Evolutionary conservation across 2,888 invertebrate species (phyloP).

Genomic region (Parelbella ahira): DNA sequence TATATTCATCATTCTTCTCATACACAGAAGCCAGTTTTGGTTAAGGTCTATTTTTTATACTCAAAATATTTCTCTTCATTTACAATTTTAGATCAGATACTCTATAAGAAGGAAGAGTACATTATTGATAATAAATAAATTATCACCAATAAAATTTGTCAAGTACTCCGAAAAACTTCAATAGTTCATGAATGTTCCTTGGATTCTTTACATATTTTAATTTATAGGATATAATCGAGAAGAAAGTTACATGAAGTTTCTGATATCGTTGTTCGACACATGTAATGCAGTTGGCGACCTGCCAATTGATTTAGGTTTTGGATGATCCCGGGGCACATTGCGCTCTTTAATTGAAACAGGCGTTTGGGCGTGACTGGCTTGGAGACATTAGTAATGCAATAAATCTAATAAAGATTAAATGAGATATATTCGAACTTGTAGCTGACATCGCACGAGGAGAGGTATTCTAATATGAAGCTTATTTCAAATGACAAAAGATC

Average conservation of each 20-base stretch:
- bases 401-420: slow-evolving; percentile 16
- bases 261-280: slow-evolving; percentile 17
- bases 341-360: slow-evolving; percentile 21
- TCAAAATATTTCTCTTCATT: no score
- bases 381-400: slow-evolving; percentile 22
- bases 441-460: no score
- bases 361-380: slow-evolving; percentile 14
- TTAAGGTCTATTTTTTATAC: no score
- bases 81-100: no score
- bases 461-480: background rate
- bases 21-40: no score
- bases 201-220: slow-evolving; percentile 1
- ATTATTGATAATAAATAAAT: no score
- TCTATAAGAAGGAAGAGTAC: no score
- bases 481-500: no score
- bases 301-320: slow-evolving; percentile 19
- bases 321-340: slow-evolving; percentile 14
- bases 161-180: no score
- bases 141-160: no score
- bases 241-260: slow-evolving; percentile 16
- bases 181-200: no score
- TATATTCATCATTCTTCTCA: no score
- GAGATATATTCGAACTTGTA: slow-evolving; percentile 10
- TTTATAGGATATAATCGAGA: slow-evolving; percentile 16
- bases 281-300: slow-evolving; percentile 4